A percentile compares a stretch with the other conserved stretches of the same genome.
Conservation (phyloP, 2,797 vertebrate species). For the Bucorvus abyssinicus region DNA sequence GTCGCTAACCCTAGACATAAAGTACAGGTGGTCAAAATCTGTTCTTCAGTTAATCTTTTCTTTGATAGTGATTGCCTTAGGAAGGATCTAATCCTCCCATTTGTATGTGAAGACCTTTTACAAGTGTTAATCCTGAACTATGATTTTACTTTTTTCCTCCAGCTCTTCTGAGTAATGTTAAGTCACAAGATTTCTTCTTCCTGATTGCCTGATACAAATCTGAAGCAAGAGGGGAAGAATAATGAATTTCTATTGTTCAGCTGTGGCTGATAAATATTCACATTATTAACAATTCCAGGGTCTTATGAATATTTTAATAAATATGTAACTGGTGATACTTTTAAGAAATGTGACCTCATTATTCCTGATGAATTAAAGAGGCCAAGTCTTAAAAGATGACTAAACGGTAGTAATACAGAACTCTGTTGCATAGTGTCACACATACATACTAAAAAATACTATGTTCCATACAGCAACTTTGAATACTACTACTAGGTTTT, state of each 20-base stretch:
- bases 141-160: background rate
- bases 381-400: background rate
- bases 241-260: conserved; percentile 2
- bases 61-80: background rate
- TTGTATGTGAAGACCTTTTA: background rate
- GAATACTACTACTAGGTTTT: background rate
- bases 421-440: background rate
- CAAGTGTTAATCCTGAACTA: background rate
- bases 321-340: background rate
- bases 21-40: background rate
- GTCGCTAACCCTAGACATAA: background rate
- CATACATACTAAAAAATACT: background rate
- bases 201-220: background rate
- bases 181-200: background rate
- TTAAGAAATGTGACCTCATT: background rate
- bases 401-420: background rate
- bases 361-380: background rate
- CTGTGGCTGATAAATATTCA: conserved; percentile 15
- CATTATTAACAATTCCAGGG: conserved; percentile 5
- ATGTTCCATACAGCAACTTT: background rate
- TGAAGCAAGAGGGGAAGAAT: background rate
- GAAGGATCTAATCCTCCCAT: background rate
- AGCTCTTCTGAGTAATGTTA: background rate
- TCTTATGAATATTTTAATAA: background rate
- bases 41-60: background rate